Percentiles rank a stretch among this genome's conserved stretches.
Evolutionary conservation across 2,113 vertebrate species (phyloP).

Genomic region (Zapus hudsonius): DNA sequence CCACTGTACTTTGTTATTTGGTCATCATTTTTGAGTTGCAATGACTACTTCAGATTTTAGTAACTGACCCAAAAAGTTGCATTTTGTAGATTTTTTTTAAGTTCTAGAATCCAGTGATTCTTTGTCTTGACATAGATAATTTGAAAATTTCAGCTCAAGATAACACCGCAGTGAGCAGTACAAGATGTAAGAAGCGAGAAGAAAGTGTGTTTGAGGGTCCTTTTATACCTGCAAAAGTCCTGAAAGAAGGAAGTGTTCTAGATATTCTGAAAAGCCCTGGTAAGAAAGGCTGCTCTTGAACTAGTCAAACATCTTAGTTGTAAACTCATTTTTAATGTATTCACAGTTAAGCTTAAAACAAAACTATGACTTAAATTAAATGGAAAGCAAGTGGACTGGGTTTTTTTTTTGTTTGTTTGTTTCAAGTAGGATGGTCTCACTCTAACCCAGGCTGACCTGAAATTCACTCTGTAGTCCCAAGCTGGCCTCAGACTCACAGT

Average conservation of each 20-base stretch:
- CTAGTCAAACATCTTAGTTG: conserved; percentile 3
- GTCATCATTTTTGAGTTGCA: conserved; percentile 29
- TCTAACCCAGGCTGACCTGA: no score
- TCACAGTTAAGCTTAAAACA: conserved; percentile 25
- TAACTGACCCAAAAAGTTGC: conserved; percentile 5
- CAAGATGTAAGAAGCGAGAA: conserved; percentile 83
- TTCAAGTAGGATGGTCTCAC: no score
- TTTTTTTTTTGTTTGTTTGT: no score
- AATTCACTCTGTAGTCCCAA: no score
- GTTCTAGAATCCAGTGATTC: background rate
- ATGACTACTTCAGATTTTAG: conserved; percentile 41
- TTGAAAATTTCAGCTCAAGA: conserved; percentile 77
- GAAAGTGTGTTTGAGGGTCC: conserved; percentile 89
- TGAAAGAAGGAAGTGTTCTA: conserved; percentile 97
- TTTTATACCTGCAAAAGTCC: conserved; percentile 91
- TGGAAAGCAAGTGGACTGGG: background rate
- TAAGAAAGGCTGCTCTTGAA: conserved; percentile 81
- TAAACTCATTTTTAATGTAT: background rate
- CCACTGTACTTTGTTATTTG: background rate
- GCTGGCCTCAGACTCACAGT: no score
- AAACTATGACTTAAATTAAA: background rate
- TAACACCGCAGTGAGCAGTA: conserved; percentile 76
- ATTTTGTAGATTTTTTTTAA: conserved; percentile 31
- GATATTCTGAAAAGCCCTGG: conserved; percentile 95
- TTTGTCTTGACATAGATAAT: conserved; percentile 54